Conservation (phyloP, 2,888 invertebrate species). For the Perithous albicinctus region DNA sequence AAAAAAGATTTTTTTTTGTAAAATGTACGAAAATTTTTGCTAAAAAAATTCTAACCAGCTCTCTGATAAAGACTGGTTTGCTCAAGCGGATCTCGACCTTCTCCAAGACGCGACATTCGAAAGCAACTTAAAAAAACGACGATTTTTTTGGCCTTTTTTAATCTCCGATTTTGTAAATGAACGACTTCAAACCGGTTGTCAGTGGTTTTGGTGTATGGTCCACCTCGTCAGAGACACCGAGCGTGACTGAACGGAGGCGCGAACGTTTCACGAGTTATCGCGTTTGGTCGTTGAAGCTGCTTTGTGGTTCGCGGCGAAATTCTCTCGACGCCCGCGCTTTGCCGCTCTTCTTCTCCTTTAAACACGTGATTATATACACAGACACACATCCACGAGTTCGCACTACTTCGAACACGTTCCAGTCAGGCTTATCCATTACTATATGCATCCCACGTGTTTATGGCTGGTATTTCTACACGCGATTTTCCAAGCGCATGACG, state of each 20-base stretch:
- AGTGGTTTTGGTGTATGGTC: conserved; percentile 65
- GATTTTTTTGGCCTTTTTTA: not conserved
- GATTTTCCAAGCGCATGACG: conserved; percentile 59
- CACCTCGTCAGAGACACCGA: conserved; percentile 69
- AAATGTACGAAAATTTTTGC: no score
- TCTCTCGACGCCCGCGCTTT: conserved; percentile 60
- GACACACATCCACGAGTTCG: conserved; percentile 13
- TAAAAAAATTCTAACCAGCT: conserved; percentile 76
- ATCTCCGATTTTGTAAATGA: not conserved
- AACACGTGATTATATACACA: no score
- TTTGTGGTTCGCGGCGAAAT: conserved; percentile 66
- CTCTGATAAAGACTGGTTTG: conserved; percentile 83
- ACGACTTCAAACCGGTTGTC: not conserved
- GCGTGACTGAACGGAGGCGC: conserved; percentile 71
- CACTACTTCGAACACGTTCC: conserved; percentile 28
- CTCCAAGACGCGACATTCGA: conserved; percentile 68
- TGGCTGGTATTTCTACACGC: conserved; percentile 54
- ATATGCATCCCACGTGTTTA: not conserved
- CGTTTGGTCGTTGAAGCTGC: conserved; percentile 47
- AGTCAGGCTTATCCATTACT: not conserved
- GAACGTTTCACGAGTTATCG: conserved; percentile 58
- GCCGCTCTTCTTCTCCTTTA: conserved; percentile 32
- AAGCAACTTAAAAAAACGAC: not conserved
- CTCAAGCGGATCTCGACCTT: conserved; percentile 82
- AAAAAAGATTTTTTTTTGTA: no score